Evolutionary conservation across 2,888 invertebrate species (phyloP).

Genomic region (Thecocarcelia acutangulata): DNA sequence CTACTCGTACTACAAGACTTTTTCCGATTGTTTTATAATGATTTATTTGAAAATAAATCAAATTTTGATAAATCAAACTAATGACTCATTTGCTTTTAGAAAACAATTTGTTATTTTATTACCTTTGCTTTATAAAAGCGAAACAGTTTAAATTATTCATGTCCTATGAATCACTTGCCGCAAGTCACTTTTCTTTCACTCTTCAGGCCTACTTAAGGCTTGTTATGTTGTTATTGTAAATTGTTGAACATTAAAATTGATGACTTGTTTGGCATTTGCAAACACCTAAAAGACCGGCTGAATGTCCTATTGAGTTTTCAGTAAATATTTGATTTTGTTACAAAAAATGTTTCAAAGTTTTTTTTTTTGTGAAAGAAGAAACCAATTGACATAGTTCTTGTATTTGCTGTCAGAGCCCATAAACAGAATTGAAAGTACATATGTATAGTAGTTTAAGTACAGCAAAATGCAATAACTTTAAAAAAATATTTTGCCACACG

Average conservation of each 20-base stretch:
- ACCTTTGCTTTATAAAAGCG: neutral
- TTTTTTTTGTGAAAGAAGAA: neutral
- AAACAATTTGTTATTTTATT: conserved; percentile 47
- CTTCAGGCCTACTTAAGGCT: conserved; percentile 21
- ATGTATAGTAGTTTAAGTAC: too few relatives aligned
- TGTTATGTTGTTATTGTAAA: conserved; percentile 50
- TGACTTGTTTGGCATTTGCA: conserved; percentile 34
- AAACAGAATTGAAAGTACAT: too few relatives aligned
- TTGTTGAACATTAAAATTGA: conserved; percentile 33
- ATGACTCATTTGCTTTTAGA: conserved; percentile 60
- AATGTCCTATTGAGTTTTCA: neutral
- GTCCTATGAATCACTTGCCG: conserved; percentile 35
- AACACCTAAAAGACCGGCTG: conserved; percentile 1
- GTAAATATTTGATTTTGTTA: neutral
- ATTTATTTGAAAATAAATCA: conserved; percentile 62
- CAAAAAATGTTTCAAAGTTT: neutral
- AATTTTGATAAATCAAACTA: conserved; percentile 55
- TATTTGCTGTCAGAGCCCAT: too few relatives aligned
- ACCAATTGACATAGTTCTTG: neutral
- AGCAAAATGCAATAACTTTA: too few relatives aligned
- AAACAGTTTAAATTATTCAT: conserved; percentile 28
- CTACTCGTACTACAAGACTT: neutral
- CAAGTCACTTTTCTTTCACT: conserved; percentile 16
- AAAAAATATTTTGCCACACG: conserved; percentile 29
- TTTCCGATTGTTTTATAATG: conserved; percentile 16